These are phyloP conservation scores for Gnathonemus longibarbis DNA, from an alignment of 2,113 vertebrate genomes.

Conservation along the genomic window DNA sequence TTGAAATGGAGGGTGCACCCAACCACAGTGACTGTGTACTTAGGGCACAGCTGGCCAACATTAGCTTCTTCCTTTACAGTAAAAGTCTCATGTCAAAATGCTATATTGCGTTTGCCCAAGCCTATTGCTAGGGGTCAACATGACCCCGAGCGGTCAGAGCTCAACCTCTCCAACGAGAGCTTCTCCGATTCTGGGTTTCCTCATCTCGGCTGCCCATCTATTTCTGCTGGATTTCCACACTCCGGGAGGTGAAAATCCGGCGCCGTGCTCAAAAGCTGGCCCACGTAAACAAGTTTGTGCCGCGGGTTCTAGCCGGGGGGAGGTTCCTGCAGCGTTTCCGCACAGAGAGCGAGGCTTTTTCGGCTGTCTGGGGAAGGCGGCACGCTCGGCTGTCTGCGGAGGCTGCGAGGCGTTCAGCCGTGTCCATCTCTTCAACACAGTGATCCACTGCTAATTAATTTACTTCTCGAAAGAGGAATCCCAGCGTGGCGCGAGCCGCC, in stretches of 20 bases:
- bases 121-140: not conserved
- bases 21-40: not conserved
- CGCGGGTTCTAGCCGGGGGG: constrained; percentile 19
- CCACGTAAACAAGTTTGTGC: constrained; percentile 11
- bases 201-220: not conserved
- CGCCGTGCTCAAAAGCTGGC: not conserved
- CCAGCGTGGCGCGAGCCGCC: constrained; percentile 34
- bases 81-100: not conserved
- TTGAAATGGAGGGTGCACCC: not conserved
- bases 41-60: not conserved
- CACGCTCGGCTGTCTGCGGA: constrained; percentile 28
- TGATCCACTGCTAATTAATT: constrained; percentile 47
- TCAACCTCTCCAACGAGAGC: not conserved
- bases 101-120: not conserved
- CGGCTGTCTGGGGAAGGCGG: constrained; percentile 32
- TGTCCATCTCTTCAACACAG: constrained; percentile 33
- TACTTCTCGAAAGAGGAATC: constrained; percentile 35
- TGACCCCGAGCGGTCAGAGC: not conserved
- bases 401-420: constrained; percentile 35
- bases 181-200: not conserved
- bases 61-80: not conserved
- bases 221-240: not conserved
- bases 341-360: constrained; percentile 18
- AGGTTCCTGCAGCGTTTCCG: constrained; percentile 23
- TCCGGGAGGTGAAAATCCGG: not conserved